Conservation (phyloP, 2,113 vertebrate genomes). For the Poecilia latipinna region DNA sequence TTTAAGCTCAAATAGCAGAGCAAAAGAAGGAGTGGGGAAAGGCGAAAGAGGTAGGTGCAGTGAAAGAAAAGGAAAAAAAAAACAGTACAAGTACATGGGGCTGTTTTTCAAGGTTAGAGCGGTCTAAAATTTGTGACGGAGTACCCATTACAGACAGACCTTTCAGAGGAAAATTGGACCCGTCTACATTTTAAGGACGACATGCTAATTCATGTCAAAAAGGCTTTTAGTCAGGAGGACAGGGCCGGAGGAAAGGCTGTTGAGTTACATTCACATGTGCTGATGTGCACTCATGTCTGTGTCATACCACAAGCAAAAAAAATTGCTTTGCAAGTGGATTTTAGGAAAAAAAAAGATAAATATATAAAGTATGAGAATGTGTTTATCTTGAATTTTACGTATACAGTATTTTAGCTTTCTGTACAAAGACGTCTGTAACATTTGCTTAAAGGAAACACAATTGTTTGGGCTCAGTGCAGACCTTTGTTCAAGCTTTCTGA, state of each 20-base stretch:
- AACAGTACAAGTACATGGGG: constrained; percentile 20
- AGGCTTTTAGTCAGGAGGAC: constrained; percentile 78
- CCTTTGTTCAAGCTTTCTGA: not conserved
- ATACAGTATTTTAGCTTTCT: constrained; percentile 12
- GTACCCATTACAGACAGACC: constrained; percentile 93
- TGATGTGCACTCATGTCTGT: constrained; percentile 51
- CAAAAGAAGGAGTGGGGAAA: constrained; percentile 27
- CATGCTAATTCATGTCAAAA: constrained; percentile 95
- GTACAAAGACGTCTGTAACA: constrained; percentile 11
- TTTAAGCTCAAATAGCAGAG: constrained; percentile 7
- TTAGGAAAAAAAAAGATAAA: not conserved
- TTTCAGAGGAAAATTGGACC: constrained; percentile 94
- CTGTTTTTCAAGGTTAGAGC: constrained; percentile 75
- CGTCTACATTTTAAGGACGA: constrained; percentile 94
- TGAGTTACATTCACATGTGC: constrained; percentile 59
- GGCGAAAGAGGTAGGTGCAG: constrained; percentile 2
- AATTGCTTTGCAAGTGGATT: constrained; percentile 32
- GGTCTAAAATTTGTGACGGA: constrained; percentile 91
- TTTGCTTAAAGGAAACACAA: not conserved
- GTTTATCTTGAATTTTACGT: constrained; percentile 29
- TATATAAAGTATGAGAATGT: not conserved
- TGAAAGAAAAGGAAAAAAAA: constrained; percentile 63
- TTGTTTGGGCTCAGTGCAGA: not conserved
- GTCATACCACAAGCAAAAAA: constrained; percentile 40
- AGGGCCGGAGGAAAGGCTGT: constrained; percentile 51